Conservation (phyloP, 2,888 invertebrate genomes). For the Metacarcinus magister region DNA sequence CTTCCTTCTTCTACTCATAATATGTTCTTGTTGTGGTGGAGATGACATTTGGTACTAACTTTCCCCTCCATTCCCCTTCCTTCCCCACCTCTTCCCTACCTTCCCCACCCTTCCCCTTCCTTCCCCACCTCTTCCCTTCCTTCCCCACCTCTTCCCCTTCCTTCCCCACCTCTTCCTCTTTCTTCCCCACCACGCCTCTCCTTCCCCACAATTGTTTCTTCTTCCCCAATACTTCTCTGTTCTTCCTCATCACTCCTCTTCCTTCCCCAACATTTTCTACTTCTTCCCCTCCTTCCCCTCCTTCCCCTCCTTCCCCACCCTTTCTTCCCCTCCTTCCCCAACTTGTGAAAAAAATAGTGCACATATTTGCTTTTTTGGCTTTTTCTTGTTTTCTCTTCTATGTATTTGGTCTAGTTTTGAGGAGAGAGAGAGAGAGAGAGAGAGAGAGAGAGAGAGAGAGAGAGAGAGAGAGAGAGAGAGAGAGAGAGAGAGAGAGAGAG, state of each 20-base stretch:
- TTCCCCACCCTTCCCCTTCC: neutral
- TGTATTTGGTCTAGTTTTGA: no score
- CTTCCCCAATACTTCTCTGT: neutral
- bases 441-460: no score
- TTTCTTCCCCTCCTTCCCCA: neutral
- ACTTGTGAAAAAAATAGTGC: no score
- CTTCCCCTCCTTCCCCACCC: neutral
- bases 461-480: neutral
- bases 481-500: slow-evolving; percentile 1
- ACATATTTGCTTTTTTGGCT: neutral
- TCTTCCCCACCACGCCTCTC: neutral
- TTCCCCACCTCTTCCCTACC: neutral
- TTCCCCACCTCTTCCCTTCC: neutral
- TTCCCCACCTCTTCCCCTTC: neutral
- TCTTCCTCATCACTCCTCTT: neutral
- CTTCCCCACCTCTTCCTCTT: neutral
- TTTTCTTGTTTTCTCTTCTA: neutral
- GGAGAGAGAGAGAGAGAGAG: no score
- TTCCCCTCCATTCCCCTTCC: neutral
- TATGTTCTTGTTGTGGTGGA: neutral
- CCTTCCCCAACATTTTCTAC: neutral
- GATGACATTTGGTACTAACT: neutral
- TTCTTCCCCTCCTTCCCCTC: neutral
- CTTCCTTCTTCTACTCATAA: neutral
- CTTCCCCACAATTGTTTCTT: neutral